phyloP scores from a whole-genome alignment of 2,888 invertebrate species.

The Drosophila lutescens region DNA sequence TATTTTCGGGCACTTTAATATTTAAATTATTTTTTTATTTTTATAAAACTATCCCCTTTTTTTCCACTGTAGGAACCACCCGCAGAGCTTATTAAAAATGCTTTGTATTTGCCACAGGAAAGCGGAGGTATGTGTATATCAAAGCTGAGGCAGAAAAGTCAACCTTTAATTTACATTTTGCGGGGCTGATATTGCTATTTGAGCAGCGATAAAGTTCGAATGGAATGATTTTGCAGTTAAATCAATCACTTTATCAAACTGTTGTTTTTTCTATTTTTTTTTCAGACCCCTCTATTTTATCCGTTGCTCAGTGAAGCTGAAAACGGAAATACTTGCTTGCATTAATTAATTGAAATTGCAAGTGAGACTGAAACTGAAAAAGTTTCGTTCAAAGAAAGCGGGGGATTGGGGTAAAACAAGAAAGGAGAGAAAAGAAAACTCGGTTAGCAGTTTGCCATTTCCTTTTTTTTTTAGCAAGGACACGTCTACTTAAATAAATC shows the following conservation, averaged over 20 bases:
- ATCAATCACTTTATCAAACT: constrained; percentile 17
- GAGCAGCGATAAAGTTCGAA: constrained; percentile 3
- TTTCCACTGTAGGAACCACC: background rate
- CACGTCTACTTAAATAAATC: constrained; percentile 34
- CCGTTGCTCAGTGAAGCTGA: constrained; percentile 25
- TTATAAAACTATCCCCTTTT: background rate
- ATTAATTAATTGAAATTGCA: constrained; percentile 52
- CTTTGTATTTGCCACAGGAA: constrained; percentile 3
- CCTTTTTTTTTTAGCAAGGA: constrained; percentile 10
- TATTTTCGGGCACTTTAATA: no score
- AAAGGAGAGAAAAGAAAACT: constrained; percentile 11
- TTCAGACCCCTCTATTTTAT: background rate
- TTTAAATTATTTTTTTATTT: background rate
- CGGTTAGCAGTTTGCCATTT: constrained; percentile 20
- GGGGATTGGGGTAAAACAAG: background rate
- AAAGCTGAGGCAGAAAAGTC: background rate
- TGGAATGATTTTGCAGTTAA: constrained; percentile 13
- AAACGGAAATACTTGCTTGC: constrained; percentile 42
- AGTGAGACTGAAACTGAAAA: constrained; percentile 36
- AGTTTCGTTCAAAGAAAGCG: constrained; percentile 6
- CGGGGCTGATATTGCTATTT: background rate
- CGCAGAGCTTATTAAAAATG: constrained; percentile 50
- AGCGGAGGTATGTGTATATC: background rate
- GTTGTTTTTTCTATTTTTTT: background rate
- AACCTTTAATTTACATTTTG: constrained; percentile 18